Percentiles rank a stretch among this genome's conserved stretches.
Conservation (phyloP, 2,888 invertebrate genomes). For the Epinotia ramella region DNA sequence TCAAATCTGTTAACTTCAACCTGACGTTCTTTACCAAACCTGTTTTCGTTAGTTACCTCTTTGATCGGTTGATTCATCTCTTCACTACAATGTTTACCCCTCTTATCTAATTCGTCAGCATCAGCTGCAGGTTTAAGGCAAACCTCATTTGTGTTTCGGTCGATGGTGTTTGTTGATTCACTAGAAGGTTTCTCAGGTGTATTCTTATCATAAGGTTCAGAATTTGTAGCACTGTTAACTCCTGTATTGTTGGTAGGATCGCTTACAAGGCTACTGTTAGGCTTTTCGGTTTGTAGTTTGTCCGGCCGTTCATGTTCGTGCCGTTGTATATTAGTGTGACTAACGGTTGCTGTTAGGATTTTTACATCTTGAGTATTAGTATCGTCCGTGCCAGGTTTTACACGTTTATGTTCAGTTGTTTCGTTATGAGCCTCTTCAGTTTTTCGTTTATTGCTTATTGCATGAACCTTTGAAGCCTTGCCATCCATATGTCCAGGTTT, state of each 20-base stretch:
- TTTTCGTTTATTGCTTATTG: conserved; percentile 9
- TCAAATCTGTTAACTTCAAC: neutral
- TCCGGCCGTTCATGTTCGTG: neutral
- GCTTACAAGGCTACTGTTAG: neutral
- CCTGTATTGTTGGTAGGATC: neutral
- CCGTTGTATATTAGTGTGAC: neutral
- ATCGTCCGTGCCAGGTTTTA: neutral
- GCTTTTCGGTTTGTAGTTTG: neutral
- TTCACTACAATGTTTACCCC: neutral
- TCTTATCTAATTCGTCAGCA: neutral
- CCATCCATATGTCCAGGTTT: neutral
- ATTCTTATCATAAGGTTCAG: neutral
- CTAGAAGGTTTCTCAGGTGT: neutral
- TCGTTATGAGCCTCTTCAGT: neutral
- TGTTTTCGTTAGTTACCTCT: neutral
- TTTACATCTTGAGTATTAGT: neutral
- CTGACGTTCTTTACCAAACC: neutral
- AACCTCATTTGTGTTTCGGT: neutral
- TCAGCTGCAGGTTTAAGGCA: neutral
- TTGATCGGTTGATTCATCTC: neutral
- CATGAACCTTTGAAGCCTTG: neutral
- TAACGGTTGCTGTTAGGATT: neutral
- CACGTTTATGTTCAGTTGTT: neutral
- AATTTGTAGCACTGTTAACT: neutral
- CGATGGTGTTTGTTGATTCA: neutral